Evolutionary conservation across 2,888 invertebrate genomes (phyloP), one percentile per base, ranked within the genome.

Genomic region (Netelia inedita): DNA sequence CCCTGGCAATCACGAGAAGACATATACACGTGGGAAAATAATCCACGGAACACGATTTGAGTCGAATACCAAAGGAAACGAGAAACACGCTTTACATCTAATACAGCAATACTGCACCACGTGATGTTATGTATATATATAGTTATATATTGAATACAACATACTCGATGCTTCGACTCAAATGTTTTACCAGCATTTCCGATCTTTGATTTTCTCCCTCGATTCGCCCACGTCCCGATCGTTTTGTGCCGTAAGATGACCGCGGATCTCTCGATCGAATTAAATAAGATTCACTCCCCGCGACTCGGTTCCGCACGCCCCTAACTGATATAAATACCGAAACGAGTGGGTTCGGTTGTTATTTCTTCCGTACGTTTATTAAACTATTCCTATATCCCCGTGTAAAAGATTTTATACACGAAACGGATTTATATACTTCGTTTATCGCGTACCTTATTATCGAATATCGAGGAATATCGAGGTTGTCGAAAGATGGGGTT

Each of bases 361-460:
- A 72, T 71, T 59, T 59, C 43, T 46, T 21, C 21, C 11, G 11
- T 6, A 65, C 72, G 43, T 63, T 63, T 79, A 79, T 79, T 71
- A 69, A 79, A 63, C 69, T 57, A 75, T 55, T 65, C 28, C 8
- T 23, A 21, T 8, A 63, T 21, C 6, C 6, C 35, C 35, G 19
- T 35, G 43, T 43, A 41, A 28, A 63, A 61, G 28, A 28, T 28
- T 74, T 65, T 65, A 53, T 65, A 53, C 41, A 65, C 43, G 10
- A 43, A 53, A 43, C 65, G 43, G 23, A 69, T 83, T 69, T 55
- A 73, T 83, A 57, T 59, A 61, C 19, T 35, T 43, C 66, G 23
- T 82, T 82, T 73, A 82, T 83, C 73, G 83, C 74, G 63, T 82
- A 79, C 82, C 84, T 86, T 86, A 85, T 86, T 86, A 85, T 86